Base-by-base conservation (phyloP, 2,888 invertebrate genomes). In the Acrobasis suavella region DNA sequence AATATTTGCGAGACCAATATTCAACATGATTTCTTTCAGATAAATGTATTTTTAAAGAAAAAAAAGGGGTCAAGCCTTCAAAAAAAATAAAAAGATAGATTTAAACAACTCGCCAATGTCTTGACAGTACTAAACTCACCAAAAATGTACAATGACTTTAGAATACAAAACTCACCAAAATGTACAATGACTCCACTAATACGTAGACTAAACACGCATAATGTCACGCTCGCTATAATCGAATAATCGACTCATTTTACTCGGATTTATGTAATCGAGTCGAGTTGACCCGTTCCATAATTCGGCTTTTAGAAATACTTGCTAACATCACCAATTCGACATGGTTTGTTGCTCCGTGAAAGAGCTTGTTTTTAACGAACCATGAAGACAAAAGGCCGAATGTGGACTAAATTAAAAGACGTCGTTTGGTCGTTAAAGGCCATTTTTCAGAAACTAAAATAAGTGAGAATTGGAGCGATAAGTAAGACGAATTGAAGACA, bases 261-360 rank as follows among this genome's bases (percentile, higher is more conserved):
- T 17, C 55, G 38, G 22, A 55, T 39, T 55, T 55, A 55, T 55
- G 38, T 55, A 55, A 55, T 39, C 55, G 37, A 15, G 37, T 38
- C 37, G 55, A 55, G 39, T 55, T 39, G 55, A 55, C 55, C 39
- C 38, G 55, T 16, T 55, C 55, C 39, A 39, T 51, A 51, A 37
- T 38, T 16, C 16, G 38, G 46, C n/a, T 46, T 39, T 55, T 55
- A 55, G 55, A 55, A 54, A 54, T 38, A 54, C 37, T n/a, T 54
- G 54, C 55, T 46, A 39, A 55, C 39, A 39, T 55, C 55, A 39
- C 55, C n/a, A 55, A 55, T 55, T 55, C 16, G 55, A 16, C 55
- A 55, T 55, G 55, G 55, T 55, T 55, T 39, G 55, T 55, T 55
- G 55, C 55, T 55, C 55, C 55, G 38, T 39, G 39, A 38, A 55